Evolutionary conservation across 2,888 invertebrate species (phyloP).

Genomic region (Rhimphoctona megacephalus): DNA sequence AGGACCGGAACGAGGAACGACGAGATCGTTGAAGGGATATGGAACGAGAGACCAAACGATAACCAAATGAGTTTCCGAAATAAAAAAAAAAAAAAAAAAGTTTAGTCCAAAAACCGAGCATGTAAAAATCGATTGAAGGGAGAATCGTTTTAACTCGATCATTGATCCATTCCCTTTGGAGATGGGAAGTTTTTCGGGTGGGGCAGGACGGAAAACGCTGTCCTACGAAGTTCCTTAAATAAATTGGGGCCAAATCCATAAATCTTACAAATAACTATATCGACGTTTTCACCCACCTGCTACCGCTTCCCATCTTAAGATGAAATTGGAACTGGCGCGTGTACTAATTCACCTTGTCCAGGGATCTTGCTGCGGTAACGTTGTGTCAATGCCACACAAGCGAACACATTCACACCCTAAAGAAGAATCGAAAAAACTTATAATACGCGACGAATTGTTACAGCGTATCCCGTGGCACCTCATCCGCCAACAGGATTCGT

Average conservation of each 20-base stretch:
- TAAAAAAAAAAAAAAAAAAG: neutral
- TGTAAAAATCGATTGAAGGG: neutral
- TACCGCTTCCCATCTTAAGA: neutral
- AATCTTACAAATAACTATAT: neutral
- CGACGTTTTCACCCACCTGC: too few species aligned
- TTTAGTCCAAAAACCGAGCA: too few species aligned
- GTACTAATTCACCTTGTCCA: neutral
- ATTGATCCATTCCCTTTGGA: constrained; percentile 27
- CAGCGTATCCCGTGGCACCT: constrained; percentile 84
- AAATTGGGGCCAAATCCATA: neutral
- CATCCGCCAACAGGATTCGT: constrained; percentile 84
- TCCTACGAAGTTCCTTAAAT: neutral
- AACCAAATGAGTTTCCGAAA: neutral
- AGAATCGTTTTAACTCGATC: constrained; percentile 9
- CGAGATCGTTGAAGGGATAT: constrained; percentile 35
- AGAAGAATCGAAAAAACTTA: constrained; percentile 62
- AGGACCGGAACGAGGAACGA: constrained; percentile 46
- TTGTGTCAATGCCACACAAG: neutral
- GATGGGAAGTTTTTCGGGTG: constrained; percentile 44
- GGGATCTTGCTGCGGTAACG: constrained; percentile 15
- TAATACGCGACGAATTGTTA: constrained; percentile 80
- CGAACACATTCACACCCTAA: neutral
- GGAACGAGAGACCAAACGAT: constrained; percentile 38
- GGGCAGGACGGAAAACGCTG: neutral
- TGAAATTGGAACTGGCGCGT: neutral